Evolutionary conservation across 1,140 invertebrate genomes (phyloP).

Genomic region (Cyphomyrmex costatus): DNA sequence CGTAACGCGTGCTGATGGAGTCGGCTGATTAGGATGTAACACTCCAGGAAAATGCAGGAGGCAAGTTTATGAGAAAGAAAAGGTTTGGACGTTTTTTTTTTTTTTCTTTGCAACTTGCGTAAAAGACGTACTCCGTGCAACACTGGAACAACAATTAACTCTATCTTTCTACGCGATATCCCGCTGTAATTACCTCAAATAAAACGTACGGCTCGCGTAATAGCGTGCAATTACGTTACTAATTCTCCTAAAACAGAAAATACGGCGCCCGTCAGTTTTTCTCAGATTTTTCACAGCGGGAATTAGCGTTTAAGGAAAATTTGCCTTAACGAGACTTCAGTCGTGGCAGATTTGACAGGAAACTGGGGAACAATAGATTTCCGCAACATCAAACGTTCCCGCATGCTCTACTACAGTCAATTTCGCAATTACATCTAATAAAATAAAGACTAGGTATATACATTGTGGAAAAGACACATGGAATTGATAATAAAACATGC

Average conservation of each 20-base stretch:
- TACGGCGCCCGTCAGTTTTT: neutral
- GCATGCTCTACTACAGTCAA: neutral
- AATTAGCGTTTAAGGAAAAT: neutral
- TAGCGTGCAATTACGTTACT: neutral
- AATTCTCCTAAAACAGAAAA: neutral
- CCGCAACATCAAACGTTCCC: neutral
- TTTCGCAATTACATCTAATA: neutral
- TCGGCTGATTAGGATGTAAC: conserved; percentile 34
- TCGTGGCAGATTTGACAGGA: neutral
- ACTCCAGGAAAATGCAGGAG: conserved; percentile 1
- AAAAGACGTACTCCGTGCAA: conserved; percentile 3
- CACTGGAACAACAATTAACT: conserved; percentile 8
- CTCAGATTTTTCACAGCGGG: neutral
- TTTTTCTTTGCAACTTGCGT: conserved; percentile 16
- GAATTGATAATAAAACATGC: neutral
- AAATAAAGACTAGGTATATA: too few relatives aligned
- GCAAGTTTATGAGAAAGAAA: conserved; percentile 8
- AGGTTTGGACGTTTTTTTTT: neutral
- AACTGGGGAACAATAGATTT: neutral
- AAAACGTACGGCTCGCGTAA: conserved; percentile 11
- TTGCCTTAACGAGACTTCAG: neutral
- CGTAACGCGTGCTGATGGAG: conserved; percentile 20
- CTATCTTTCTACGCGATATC: conserved; percentile 15
- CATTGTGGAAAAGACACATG: neutral
- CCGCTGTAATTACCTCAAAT: neutral